Evolutionary conservation across 2,113 vertebrate genomes (phyloP).

Genomic region (Anoura caudifer): DNA sequence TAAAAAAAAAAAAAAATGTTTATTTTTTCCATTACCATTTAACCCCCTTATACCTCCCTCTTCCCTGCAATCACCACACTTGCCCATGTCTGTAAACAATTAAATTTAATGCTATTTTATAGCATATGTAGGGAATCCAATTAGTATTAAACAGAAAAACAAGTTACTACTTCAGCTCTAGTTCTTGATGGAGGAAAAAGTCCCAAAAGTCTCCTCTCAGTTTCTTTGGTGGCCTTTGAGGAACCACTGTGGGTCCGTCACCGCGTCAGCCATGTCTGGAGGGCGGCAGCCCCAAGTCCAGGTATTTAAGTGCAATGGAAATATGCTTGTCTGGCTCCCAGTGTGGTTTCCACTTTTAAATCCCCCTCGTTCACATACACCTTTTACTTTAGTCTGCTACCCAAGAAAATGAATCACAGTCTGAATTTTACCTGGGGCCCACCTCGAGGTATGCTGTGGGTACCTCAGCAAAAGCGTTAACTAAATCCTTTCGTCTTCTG

Average conservation of each 20-base stretch:
- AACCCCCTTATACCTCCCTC: no score
- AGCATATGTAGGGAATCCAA: neutral
- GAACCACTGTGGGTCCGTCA: no score
- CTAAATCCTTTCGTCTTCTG: neutral
- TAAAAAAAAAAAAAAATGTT: no score
- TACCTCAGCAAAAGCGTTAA: neutral
- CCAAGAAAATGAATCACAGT: neutral
- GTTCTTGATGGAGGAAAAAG: neutral
- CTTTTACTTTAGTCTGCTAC: neutral
- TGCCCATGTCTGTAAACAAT: neutral
- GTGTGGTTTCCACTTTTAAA: neutral
- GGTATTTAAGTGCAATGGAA: neutral
- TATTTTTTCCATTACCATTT: no score
- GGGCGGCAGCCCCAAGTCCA: neutral
- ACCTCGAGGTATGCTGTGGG: neutral
- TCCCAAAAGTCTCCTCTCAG: neutral
- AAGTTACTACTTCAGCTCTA: neutral
- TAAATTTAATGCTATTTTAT: neutral
- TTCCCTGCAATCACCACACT: no score
- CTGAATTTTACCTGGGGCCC: neutral
- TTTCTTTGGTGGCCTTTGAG: neutral
- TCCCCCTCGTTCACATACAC: neutral
- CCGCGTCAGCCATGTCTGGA: rapidly evolving
- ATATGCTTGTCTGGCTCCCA: neutral
- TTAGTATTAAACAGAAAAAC: neutral